Evolutionary conservation across 2,113 vertebrate genomes (phyloP).

Genomic region (Urocitellus parryii): DNA sequence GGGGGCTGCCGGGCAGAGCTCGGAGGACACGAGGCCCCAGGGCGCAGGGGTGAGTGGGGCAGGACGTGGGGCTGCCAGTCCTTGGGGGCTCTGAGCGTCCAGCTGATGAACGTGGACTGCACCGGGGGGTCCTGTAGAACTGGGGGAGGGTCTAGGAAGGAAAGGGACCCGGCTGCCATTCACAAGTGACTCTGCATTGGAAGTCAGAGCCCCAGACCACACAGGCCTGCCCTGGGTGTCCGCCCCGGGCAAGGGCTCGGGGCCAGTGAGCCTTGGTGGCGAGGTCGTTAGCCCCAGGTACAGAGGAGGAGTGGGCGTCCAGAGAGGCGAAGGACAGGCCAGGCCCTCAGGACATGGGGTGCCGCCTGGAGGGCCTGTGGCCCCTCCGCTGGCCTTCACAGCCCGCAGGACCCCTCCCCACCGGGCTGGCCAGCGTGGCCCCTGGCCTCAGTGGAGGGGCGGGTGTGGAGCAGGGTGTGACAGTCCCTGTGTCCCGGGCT

Average conservation of each 20-base stretch:
- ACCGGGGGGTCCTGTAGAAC: too few species aligned
- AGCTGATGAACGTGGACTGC: too few species aligned
- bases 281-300: too few species aligned
- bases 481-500: too few species aligned
- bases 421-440: background rate
- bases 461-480: too few species aligned
- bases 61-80: too few species aligned
- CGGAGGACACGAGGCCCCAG: background rate
- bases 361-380: too few species aligned
- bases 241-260: background rate
- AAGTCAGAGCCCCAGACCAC: background rate
- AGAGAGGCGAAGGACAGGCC: background rate
- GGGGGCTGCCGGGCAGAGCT: background rate
- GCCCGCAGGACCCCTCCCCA: background rate
- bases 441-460: fast-evolving
- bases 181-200: background rate
- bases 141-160: background rate
- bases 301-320: background rate
- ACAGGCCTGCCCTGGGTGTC: too few species aligned
- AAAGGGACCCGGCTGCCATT: background rate
- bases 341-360: too few species aligned
- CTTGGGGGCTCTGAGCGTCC: too few species aligned
- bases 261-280: background rate
- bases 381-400: background rate
- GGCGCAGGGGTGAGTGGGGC: fast-evolving